Conservation (phyloP, 1,140 invertebrate species). For the Zaprionus kolodkinae region DNA sequence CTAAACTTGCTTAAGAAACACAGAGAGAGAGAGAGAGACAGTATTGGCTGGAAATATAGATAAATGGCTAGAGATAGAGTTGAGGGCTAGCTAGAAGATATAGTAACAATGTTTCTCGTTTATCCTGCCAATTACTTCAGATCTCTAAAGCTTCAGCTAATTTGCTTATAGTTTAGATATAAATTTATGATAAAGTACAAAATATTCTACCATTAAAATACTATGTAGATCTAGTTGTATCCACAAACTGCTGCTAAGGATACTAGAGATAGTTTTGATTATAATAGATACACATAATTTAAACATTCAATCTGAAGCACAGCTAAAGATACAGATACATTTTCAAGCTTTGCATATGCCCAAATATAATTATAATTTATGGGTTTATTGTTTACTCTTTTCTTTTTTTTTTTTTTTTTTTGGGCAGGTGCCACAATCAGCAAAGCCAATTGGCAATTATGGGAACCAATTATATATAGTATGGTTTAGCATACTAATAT, state of each 20-base stretch:
- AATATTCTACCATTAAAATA: neutral
- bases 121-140: too few relatives aligned
- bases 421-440: constrained; percentile 15
- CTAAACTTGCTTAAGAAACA: neutral
- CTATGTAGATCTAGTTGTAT: neutral
- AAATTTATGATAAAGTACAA: neutral
- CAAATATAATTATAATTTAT: constrained; percentile 34
- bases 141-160: neutral
- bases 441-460: constrained; percentile 19
- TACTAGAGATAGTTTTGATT: neutral
- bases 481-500: too few relatives aligned
- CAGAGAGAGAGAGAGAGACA: too few relatives aligned
- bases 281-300: too few relatives aligned
- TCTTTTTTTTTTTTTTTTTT: neutral
- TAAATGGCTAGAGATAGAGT: neutral
- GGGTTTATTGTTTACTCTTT: constrained; percentile 11
- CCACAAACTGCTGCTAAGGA: neutral
- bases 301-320: too few relatives aligned
- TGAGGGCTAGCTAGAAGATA: too few relatives aligned
- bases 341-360: neutral
- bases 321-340: constrained; percentile 10
- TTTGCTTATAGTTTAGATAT: neutral
- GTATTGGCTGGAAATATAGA: too few relatives aligned
- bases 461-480: constrained; percentile 5
- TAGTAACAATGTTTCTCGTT: too few relatives aligned